Base-by-base conservation (phyloP, 1,140 invertebrate species). In the Drosophila mojavensis region DNA sequence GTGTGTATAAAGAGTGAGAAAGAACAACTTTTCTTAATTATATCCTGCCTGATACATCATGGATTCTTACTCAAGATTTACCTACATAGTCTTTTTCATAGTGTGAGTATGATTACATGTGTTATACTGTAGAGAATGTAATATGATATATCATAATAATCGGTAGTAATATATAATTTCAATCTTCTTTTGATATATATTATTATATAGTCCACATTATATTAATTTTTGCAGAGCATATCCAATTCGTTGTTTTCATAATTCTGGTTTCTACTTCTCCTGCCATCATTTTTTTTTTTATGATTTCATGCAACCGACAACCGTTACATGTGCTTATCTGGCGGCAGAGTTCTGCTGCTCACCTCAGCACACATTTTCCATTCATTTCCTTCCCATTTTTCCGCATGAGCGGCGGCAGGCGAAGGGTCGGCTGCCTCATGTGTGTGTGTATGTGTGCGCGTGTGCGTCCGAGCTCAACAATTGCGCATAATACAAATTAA, bases 401-500 rank as follows among this genome's bases (percentile, higher is more conserved):
- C 80, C 84, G 77, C 84, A 70, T 84, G 80, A 89, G 28, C 28
- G 36, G 43, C 17, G 39, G n/a, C 20, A 24, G 43, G 7, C 47
- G 11, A 24, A 13, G 28, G 26, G 2, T 13, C n/a, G 53, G 5
- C n/a, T 28, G 28, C 53, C 53, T 20, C 53, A 51, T 43, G 54
- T 60, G 53, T 59, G 54, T 60, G 53, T 50, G 24, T 59, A 0
- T 33, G 30, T 33, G 33, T 33, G 33, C 10, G 33, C 10, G 33
- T 33, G 53, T 50, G 17, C 64, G 63, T 62, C 61, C 54, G 65
- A 60, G 62, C 55, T 67, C 80, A 81, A 73, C 85, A 89, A 89
- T 90, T 90, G 85, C 81, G 84, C 78, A 90, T 90, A 89, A 89
- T 89, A 89, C 89, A 88, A 88, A 88, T 89, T 89, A 89, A 89